Percentiles rank a stretch among this genome's conserved stretches.
phyloP scores from a whole-genome alignment of 92 coral and sea anemone species.

The Siderastrea siderea region DNA sequence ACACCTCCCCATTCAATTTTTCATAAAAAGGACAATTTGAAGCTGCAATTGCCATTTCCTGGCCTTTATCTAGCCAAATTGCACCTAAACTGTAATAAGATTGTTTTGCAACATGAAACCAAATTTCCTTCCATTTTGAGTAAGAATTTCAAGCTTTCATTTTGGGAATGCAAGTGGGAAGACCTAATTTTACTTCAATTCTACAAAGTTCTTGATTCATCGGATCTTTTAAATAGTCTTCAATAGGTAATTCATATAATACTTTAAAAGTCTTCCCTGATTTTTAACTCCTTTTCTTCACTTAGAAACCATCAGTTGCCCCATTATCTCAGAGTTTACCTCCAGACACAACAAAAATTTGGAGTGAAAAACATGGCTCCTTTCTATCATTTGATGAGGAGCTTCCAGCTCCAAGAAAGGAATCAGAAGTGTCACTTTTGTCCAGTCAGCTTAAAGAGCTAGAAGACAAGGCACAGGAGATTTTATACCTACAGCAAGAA shows the following conservation, averaged over 20 bases:
- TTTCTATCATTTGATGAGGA: constrained; percentile 91
- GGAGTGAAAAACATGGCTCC: constrained; percentile 92
- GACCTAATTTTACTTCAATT: too few relatives aligned
- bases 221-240: too few relatives aligned
- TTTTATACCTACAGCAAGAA: constrained; percentile 90
- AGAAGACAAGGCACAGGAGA: constrained; percentile 91
- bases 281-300: neutral
- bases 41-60: neutral
- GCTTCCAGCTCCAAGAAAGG: constrained; percentile 63
- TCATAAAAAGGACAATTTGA: neutral
- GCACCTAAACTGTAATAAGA: too few relatives aligned
- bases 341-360: constrained; percentile 77
- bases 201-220: too few relatives aligned
- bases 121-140: too few relatives aligned
- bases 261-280: neutral
- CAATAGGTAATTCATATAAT: too few relatives aligned
- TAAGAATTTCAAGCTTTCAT: too few relatives aligned
- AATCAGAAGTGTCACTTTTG: constrained; percentile 90
- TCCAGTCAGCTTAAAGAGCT: constrained; percentile 89
- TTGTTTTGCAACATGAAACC: too few relatives aligned
- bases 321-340: constrained; percentile 69
- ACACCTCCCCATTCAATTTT: too few relatives aligned
- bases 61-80: too few relatives aligned
- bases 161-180: too few relatives aligned
- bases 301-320: constrained; percentile 36